phyloP scores from a whole-genome alignment of 2,888 invertebrate species.

The Ernsta delagoae region DNA sequence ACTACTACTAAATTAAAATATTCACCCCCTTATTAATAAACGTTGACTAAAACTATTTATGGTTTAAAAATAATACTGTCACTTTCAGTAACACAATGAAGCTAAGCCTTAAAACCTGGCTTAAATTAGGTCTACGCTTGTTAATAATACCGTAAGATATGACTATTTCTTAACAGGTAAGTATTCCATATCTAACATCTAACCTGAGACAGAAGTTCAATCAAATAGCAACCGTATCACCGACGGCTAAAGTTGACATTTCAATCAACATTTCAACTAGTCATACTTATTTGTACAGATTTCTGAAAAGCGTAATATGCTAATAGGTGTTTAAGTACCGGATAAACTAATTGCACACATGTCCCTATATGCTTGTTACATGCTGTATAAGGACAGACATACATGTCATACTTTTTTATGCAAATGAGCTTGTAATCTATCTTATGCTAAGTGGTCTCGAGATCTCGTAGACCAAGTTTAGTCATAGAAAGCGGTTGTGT shows the following conservation, averaged over 20 bases:
- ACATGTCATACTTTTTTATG: constrained; percentile 26
- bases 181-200: no score
- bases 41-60: no score
- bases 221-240: neutral
- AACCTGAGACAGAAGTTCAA: no score
- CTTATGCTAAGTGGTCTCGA: constrained; percentile 21
- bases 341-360: constrained; percentile 25
- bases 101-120: no score
- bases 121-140: no score
- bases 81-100: no score
- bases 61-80: no score
- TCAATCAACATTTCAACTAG: neutral
- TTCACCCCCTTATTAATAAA: no score
- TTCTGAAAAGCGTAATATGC: constrained; percentile 24
- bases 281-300: constrained; percentile 5
- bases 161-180: no score
- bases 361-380: constrained; percentile 6
- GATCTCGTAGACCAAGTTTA: constrained; percentile 22
- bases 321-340: constrained; percentile 16
- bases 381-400: constrained; percentile 17
- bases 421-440: constrained; percentile 30
- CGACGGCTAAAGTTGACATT: neutral
- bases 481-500: constrained; percentile 26
- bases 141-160: no score
- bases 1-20: no score